A percentile compares a stretch with the other conserved stretches of the same genome.
Evolutionary conservation across 2,888 invertebrate species (phyloP).

Genomic region (Acleris laterana): DNA sequence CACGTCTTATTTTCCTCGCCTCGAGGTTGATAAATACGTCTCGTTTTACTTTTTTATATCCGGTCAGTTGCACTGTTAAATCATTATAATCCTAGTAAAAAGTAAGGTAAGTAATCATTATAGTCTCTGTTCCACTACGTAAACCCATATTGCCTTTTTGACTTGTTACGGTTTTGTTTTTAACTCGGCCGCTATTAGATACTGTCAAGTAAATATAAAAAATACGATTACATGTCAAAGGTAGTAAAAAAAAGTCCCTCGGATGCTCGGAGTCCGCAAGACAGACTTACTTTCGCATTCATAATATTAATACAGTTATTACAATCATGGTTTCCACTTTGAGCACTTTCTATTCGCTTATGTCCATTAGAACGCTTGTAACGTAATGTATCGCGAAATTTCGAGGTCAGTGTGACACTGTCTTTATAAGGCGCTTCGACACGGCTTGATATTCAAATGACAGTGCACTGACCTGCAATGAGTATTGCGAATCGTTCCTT

Average conservation of each 20-base stretch:
- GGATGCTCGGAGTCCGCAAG: not conserved
- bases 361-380: slow-evolving; percentile 7
- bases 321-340: not conserved
- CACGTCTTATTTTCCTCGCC: too few species aligned
- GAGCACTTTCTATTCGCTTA: slow-evolving; percentile 9
- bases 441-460: slow-evolving; percentile 32
- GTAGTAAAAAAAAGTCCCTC: too few species aligned
- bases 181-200: too few species aligned
- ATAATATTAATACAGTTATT: not conserved
- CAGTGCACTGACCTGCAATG: slow-evolving; percentile 26
- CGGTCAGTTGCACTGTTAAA: not conserved
- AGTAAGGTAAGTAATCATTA: too few species aligned
- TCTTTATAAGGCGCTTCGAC: slow-evolving; percentile 24
- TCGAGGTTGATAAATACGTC: too few species aligned
- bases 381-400: slow-evolving; percentile 3
- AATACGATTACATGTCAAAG: too few species aligned
- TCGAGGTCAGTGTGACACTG: slow-evolving; percentile 36
- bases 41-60: too few species aligned
- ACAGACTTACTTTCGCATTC: not conserved
- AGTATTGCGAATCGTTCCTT: slow-evolving; percentile 17
- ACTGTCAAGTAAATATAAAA: too few species aligned
- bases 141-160: too few species aligned
- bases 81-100: not conserved
- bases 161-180: too few species aligned
- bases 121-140: too few species aligned